Percentiles rank a stretch among this genome's conserved stretches.
Evolutionary conservation across 2,797 vertebrate genomes (phyloP).

Genomic region (Molossus molossus): DNA sequence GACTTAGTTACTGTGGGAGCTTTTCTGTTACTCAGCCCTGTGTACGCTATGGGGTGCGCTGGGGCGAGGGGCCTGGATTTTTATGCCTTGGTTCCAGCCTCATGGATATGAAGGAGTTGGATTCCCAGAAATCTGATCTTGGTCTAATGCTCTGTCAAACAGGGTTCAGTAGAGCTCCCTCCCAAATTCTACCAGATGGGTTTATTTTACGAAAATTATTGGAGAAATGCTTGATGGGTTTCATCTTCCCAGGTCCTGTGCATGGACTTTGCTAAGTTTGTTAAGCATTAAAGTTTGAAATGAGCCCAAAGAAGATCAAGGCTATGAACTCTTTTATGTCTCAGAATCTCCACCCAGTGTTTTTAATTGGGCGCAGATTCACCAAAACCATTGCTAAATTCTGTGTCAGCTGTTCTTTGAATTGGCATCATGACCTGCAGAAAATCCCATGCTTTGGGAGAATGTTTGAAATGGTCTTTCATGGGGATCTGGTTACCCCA

Average conservation of each 20-base stretch:
- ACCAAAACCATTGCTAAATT: background rate
- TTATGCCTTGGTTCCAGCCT: background rate
- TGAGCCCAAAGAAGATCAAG: background rate
- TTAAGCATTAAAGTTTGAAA: slow-evolving; percentile 61
- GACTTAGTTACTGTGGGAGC: background rate
- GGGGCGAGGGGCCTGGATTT: background rate
- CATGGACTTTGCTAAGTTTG: background rate
- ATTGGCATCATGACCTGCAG: background rate
- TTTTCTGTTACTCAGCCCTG: background rate
- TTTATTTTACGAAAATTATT: background rate
- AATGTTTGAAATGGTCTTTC: background rate
- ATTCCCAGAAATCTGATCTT: background rate
- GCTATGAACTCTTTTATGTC: background rate
- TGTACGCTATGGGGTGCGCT: background rate
- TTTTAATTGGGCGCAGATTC: background rate
- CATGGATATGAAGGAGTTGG: background rate
- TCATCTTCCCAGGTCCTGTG: background rate
- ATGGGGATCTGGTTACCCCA: background rate
- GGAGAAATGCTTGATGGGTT: background rate
- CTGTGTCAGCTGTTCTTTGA: slow-evolving; percentile 23
- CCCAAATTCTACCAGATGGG: background rate
- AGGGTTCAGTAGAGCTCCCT: background rate
- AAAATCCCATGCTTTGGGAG: slow-evolving; percentile 9
- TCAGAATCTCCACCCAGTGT: background rate
- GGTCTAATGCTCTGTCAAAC: background rate